phyloP scores from a whole-genome alignment of 2,797 vertebrate genomes.

The Orestias chungarensis region DNA sequence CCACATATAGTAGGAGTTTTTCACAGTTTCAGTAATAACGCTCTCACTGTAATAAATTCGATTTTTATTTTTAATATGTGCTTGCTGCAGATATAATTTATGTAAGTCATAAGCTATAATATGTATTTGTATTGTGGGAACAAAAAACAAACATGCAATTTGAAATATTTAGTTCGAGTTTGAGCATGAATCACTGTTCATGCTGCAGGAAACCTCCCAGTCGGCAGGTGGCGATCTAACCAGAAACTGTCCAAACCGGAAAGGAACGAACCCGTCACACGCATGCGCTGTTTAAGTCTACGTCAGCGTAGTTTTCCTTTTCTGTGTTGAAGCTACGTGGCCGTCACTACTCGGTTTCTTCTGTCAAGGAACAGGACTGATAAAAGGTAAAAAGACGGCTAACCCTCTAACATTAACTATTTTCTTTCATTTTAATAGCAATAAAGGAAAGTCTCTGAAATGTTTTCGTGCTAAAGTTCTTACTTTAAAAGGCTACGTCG shows the following conservation, averaged over 20 bases:
- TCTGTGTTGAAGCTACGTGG: constrained; percentile 70
- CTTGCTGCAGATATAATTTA: not conserved
- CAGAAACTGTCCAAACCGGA: fast-evolving
- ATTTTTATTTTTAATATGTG: not conserved
- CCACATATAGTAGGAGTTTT: not conserved
- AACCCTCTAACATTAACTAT: fast-evolving
- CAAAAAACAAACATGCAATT: not conserved
- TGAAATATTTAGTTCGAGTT: too few relatives aligned
- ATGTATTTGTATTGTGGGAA: not conserved
- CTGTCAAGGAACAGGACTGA: not conserved
- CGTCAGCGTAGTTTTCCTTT: constrained; percentile 70
- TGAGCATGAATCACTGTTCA: not conserved
- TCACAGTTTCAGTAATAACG: not conserved
- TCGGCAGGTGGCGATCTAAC: constrained; percentile 38
- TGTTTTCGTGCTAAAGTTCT: not conserved
- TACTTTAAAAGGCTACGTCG: constrained; percentile 1
- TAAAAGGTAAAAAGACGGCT: constrained; percentile 40
- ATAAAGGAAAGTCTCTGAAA: fast-evolving
- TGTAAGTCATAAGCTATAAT: not conserved
- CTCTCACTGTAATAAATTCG: not conserved
- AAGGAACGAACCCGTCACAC: not conserved
- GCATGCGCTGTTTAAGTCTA: constrained; percentile 69
- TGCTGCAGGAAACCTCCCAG: constrained; percentile 18
- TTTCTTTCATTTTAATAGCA: fast-evolving
- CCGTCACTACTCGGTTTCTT: constrained; percentile 27